These are phyloP conservation scores for Poeciliopsis gracilis DNA, from an alignment of 2,797 vertebrate species.

Conservation along the genomic window DNA sequence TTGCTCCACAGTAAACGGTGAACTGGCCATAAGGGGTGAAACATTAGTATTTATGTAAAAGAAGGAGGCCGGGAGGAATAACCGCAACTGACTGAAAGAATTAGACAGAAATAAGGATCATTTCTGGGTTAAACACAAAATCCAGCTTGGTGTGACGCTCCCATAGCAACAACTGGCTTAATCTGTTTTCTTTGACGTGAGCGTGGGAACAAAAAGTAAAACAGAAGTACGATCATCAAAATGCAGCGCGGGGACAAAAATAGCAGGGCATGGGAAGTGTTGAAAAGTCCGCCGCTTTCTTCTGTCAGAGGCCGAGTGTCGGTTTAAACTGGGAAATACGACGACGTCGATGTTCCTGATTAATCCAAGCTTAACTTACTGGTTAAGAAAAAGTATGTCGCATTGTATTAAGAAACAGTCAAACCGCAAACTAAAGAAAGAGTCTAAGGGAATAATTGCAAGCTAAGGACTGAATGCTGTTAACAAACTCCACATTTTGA, in stretches of 20 bases:
- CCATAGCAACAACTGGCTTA: constrained; percentile 43
- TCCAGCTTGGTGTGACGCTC: constrained; percentile 34
- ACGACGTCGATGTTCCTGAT: background rate
- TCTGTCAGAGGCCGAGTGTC: background rate
- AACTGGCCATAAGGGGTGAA: background rate
- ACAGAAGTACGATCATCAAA: background rate
- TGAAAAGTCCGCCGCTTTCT: background rate
- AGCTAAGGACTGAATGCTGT: background rate
- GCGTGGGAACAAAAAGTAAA: constrained; percentile 20
- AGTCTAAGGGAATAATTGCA: background rate
- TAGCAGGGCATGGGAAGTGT: background rate
- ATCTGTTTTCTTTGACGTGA: constrained; percentile 16
- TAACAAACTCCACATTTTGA: background rate
- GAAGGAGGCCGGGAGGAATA: background rate
- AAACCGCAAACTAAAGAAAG: constrained; percentile 6
- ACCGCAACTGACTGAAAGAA: background rate
- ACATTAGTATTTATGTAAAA: background rate
- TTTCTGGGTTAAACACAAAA: background rate
- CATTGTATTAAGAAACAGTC: background rate
- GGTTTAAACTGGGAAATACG: background rate
- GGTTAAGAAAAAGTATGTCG: background rate
- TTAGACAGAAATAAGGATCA: background rate
- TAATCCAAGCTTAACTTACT: background rate
- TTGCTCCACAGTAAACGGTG: background rate
- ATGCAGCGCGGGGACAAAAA: background rate